phyloP scores from a whole-genome alignment of 1,140 invertebrate species.

The Acromyrmex echinatior region DNA sequence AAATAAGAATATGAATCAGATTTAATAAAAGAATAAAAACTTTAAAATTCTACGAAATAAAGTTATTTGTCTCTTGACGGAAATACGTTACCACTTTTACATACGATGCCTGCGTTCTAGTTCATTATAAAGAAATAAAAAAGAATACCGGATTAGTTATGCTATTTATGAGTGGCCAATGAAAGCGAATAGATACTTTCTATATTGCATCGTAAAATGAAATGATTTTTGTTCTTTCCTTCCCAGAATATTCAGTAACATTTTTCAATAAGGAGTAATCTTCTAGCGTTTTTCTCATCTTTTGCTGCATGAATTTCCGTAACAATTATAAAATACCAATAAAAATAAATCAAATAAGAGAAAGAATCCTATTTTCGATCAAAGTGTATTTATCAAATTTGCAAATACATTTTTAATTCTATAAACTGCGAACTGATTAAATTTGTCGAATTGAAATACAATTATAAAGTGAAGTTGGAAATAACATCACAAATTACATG shows the following conservation, averaged over 20 bases:
- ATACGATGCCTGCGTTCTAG: constrained; percentile 3
- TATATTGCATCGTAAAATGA: constrained; percentile 70
- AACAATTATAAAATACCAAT: too few species aligned
- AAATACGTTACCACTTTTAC: background rate
- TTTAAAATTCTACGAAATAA: background rate
- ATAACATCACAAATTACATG: too few species aligned
- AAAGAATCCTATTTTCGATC: too few species aligned
- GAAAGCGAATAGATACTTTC: constrained; percentile 70
- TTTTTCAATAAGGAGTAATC: constrained; percentile 28
- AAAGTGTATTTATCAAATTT: too few species aligned
- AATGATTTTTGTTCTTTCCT: constrained; percentile 5
- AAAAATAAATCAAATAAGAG: too few species aligned
- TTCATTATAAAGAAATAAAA: constrained; percentile 32
- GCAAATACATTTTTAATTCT: too few species aligned
- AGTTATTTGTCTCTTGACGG: background rate
- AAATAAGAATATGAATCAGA: background rate
- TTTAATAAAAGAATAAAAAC: too few species aligned
- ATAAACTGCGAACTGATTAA: too few species aligned
- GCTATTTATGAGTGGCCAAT: constrained; percentile 45
- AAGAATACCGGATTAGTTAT: constrained; percentile 8
- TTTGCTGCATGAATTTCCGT: background rate
- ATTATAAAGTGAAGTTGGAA: too few species aligned
- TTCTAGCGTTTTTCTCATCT: background rate
- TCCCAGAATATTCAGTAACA: background rate
- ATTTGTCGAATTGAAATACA: too few species aligned